Conservation (phyloP, 2,888 invertebrate genomes). For the Clistopyga incitator region DNA sequence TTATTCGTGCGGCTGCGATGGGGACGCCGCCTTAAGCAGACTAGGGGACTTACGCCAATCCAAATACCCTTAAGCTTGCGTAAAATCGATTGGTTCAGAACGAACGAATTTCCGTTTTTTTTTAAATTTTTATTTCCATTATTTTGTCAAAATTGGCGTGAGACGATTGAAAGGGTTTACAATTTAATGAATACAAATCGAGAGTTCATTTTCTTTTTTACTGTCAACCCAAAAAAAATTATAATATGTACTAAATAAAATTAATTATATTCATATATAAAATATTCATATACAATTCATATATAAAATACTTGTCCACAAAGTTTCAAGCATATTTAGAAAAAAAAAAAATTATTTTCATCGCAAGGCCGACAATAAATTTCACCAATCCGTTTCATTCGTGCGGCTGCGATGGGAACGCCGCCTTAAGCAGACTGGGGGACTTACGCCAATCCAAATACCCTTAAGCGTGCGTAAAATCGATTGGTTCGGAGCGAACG, state of each 20-base stretch:
- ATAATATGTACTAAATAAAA: too few species aligned
- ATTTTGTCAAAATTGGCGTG: slow-evolving; percentile 14
- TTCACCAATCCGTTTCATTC: not conserved
- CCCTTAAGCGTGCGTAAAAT: slow-evolving; percentile 7
- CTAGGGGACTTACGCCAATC: too few species aligned
- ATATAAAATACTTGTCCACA: too few species aligned
- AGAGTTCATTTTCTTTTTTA: too few species aligned
- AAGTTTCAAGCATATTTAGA: too few species aligned
- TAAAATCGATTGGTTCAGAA: slow-evolving; percentile 9
- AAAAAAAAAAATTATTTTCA: not conserved
- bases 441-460: not conserved
- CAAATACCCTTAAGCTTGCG: not conserved
- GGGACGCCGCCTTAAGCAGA: not conserved
- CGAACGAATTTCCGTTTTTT: slow-evolving; percentile 33
- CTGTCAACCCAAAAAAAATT: too few species aligned
- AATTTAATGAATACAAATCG: too few species aligned
- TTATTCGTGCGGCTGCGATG: not conserved
- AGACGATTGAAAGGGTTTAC: slow-evolving; percentile 3
- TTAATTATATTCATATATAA: too few species aligned
- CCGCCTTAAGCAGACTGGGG: not conserved
- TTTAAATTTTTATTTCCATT: slow-evolving; percentile 29
- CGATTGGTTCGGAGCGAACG: slow-evolving; percentile 9
- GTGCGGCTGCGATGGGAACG: not conserved
- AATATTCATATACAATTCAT: too few species aligned
- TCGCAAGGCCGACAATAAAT: not conserved